A percentile compares a stretch with the other conserved stretches of the same genome.
Evolutionary conservation across 2,888 invertebrate species (phyloP).

Genomic region (Orthonychiurus folsomi): DNA sequence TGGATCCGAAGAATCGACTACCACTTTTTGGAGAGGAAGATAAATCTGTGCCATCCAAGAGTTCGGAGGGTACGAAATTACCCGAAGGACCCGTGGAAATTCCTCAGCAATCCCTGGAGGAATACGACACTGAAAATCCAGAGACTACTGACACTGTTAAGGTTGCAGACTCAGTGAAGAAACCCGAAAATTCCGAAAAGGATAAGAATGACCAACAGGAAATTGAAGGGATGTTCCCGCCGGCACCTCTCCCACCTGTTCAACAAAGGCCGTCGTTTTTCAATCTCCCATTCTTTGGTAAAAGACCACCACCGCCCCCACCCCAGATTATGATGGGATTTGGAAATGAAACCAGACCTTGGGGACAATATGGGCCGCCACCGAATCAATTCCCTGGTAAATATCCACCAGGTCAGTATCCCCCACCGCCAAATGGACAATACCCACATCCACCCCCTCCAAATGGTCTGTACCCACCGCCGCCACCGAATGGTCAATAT

Average conservation of each 20-base stretch:
- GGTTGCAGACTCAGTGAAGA: not conserved
- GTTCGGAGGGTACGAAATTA: constrained; percentile 1
- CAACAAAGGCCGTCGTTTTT: not conserved
- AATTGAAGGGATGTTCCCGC: constrained; percentile 22
- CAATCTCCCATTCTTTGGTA: not conserved
- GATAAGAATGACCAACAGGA: constrained; percentile 12
- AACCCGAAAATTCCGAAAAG: not conserved
- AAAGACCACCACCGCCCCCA: constrained; percentile 9
- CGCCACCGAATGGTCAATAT: constrained; percentile 1
- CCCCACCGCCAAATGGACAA: not conserved
- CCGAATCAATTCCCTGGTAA: constrained; percentile 13
- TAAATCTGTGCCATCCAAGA: not conserved
- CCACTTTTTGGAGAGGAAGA: constrained; percentile 24
- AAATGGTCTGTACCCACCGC: not conserved
- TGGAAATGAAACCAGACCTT: constrained; percentile 13
- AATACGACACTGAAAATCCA: constrained; percentile 21
- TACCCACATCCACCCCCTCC: not conserved
- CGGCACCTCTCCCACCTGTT: constrained; percentile 13
- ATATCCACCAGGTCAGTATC: not conserved
- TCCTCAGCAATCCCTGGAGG: constrained; percentile 18
- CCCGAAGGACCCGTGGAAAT: constrained; percentile 22
- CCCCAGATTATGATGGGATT: constrained; percentile 11
- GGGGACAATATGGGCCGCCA: constrained; percentile 2
- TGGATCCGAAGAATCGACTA: constrained; percentile 46
- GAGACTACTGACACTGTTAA: not conserved